Base-by-base conservation (phyloP, 2,888 invertebrate genomes). In the Acleris literana region DNA sequence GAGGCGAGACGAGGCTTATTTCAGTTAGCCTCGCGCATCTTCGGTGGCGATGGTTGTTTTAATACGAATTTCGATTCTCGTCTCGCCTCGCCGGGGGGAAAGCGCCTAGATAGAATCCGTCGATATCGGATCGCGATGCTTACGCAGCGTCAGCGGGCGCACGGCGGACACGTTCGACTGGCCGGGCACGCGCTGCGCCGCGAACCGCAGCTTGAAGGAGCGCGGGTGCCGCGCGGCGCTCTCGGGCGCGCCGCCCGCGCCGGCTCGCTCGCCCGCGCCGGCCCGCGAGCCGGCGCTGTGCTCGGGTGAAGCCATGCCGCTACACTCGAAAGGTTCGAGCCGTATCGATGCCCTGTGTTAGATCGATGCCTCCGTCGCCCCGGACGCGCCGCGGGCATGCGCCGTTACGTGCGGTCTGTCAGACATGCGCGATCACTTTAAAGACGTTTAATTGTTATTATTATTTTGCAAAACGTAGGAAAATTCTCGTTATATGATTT, bases 151-250 rank as follows among this genome's bases (percentile, higher is more conserved):
- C 7, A 84, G 78, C 33, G 92, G 92, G 61, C 84, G 85, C 57
- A 85, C 81, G 18, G 81, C 80, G 13, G 90, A 89, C 59, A 88
- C 81, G 75, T 86, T 74, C 17, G 92, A 92, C 74, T 90, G 89
- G 48, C 93, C 92, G 53, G 75, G 82, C 78, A 90, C 91, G 64
- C 86, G 83, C 69, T 79, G 82, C n/a, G 83, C 71, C 64, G 89
- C 89, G 76, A 92, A 92, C 7, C 89, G 84, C 68, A 92, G 76
- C 79, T 88, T 88, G 77, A 92, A 91, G 60, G 89, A 82, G 68
- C 77, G 78, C 68, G 75, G 58, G 73, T 81, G 81, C 59, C 46
- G 56, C 66, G 11, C 61, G 29, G 49, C 68, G 39, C 48, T 62
- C 25, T 9, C 17, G 18, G 33, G 52, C 48, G 29, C 54, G 55